Percentiles rank a stretch among this genome's conserved stretches.
Evolutionary conservation across 2,797 vertebrate species (phyloP).

Genomic region (Peromyscus aztecus): DNA sequence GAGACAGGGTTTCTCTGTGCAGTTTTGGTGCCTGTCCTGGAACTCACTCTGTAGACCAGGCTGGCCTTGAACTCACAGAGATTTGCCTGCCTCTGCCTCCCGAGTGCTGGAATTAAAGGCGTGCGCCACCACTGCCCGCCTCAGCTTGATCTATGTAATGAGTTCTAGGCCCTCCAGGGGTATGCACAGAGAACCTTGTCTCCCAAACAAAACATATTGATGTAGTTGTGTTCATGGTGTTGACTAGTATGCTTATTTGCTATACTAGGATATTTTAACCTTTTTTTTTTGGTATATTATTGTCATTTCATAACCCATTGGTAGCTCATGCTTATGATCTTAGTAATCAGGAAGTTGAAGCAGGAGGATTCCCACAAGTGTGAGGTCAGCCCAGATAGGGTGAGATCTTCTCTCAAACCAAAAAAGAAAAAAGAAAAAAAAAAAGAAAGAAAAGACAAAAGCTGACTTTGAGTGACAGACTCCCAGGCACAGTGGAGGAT

Average conservation of each 20-base stretch:
- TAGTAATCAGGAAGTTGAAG: not conserved
- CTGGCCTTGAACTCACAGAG: too few species aligned
- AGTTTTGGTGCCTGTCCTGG: too few species aligned
- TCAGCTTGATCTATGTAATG: not conserved
- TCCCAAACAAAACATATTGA: not conserved
- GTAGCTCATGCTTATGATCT: not conserved
- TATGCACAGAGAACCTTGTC: not conserved
- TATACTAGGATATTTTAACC: not conserved
- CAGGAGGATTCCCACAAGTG: not conserved
- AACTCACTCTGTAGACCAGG: too few species aligned
- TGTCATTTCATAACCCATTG: not conserved
- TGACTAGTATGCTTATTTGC: not conserved
- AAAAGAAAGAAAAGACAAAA: not conserved
- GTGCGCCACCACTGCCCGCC: too few species aligned
- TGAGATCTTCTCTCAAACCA: not conserved
- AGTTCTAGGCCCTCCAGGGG: not conserved
- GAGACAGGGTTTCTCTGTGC: too few species aligned
- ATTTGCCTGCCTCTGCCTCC: too few species aligned
- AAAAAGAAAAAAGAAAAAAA: not conserved
- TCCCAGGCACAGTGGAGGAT: not conserved
- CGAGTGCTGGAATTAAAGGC: too few species aligned
- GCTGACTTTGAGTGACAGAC: slow-evolving; percentile 5
- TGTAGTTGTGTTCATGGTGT: not conserved
- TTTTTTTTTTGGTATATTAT: not conserved
- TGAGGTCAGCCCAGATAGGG: not conserved